phyloP scores from a whole-genome alignment of 2,797 vertebrate genomes.

The Eospalax fontanierii region DNA sequence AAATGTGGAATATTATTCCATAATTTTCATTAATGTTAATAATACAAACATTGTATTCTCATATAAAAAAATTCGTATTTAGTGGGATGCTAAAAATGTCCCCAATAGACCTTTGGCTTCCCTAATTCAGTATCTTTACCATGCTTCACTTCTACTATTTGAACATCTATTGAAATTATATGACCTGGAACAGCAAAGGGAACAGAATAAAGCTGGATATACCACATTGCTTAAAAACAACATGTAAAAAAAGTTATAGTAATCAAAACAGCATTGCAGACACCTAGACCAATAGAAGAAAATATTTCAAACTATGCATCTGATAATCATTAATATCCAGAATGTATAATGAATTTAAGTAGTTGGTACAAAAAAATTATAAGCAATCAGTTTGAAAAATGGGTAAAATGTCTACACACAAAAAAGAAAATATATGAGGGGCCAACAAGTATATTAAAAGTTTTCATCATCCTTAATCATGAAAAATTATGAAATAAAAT shows the following conservation, averaged over 20 bases:
- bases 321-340: neutral
- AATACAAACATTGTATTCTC: neutral
- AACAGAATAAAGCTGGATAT: neutral
- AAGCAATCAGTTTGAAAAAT: neutral
- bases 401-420: neutral
- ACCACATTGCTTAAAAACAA: neutral
- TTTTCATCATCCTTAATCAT: neutral
- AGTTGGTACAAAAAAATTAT: neutral
- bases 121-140: neutral
- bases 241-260: neutral
- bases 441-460: neutral
- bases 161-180: neutral
- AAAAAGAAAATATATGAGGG: neutral
- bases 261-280: neutral
- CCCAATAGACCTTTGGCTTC: neutral
- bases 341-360: neutral
- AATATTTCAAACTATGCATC: neutral
- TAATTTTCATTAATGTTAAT: neutral
- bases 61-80: conserved; percentile 17
- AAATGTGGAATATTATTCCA: neutral
- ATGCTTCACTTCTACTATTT: neutral
- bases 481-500: neutral
- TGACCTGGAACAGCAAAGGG: neutral
- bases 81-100: neutral
- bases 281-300: neutral